Base-by-base conservation (phyloP, 2,888 invertebrate genomes). In the Acanthoscelides obtectus region DNA sequence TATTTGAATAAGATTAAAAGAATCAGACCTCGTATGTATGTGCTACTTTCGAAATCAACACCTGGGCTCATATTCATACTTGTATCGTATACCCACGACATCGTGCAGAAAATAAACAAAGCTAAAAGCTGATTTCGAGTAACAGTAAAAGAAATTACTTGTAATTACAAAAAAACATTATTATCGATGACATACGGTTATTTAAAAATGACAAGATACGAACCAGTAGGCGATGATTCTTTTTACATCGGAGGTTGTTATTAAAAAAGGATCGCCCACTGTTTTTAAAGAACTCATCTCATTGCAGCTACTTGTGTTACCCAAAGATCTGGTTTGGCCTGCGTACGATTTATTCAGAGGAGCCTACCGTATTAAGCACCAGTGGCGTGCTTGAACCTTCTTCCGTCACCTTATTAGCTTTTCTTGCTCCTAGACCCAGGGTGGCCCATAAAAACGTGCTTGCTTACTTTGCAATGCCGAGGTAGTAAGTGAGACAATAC, bases 261-360 rank as follows among this genome's bases (percentile, higher is more conserved):
- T 83, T 83, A 83, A 83, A 83, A 82, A 81, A 79, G 81, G 81
- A 81, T 83, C 83, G 83, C 83, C 84, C 82, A 83, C 84, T 82
- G 83, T 82, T 83, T 83, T 83, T 83, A 80, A 81, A 83, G 83
- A 84, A 82, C 82, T 82, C 82, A 83, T 83, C 83, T 82, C 81
- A 80, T 81, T 81, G 81, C 79, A 80, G 84, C 84, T 84, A 84
- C 84, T 83, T 82, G 84, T 83, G 77, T 84, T 84, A 84, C 84
- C 78, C 82, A 81, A 80, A 82, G 81, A 83, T 82, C 84, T 83
- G 83, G 83, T 84, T 84, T 74, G 74, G 74, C 72, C 73, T 76
- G 78, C 80, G 79, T 81, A 80, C 80, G 82, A 79, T 81, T 82
- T 81, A 78, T 80, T 79, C 75, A 73, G 76, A 73, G 76, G 73